Evolutionary conservation across 2,113 vertebrate genomes (phyloP), one percentile per base, ranked within the genome.

Genomic region (Pseudolaguvia tuberculata): DNA sequence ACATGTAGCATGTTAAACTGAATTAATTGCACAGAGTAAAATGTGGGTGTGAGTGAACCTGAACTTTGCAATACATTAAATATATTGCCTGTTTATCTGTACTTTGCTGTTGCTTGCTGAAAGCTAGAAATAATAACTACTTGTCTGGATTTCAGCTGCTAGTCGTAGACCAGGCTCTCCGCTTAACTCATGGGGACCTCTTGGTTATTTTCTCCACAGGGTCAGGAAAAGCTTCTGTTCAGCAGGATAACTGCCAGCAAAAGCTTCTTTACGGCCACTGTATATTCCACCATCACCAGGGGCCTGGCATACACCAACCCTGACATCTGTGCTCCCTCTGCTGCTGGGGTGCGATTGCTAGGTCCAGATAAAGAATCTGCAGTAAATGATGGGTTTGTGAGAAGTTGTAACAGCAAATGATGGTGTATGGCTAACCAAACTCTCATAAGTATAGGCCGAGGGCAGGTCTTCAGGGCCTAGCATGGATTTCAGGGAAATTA

Each of bases 401-500:
- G 59, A 52, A 72, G 57, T 78, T 63, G 42, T 76, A 58, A 69
- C 72, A 81, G 62, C 75, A 79, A 83, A 73, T 65, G 79, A 83
- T 83, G 71, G 79, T 81, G 39, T 77, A 78, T 78, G 82, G 79
- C 72, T 76, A 72, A 79, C 77, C 80, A 79, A 73, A 68, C 53
- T 79, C 68, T 70, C 51, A 51, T 81, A 81, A 81, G 81, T 79
- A 83, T 70, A 83, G 80, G 55, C 58, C 71, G 59, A 79, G 73
- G 78, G 70, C 13, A 21, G 76, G 25, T 63, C 72, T 78, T 56
- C 77, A 29, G 75, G 68, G 63, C 57, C 75, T 56, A 57, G 74
- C 79, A 73, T 74, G 62, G 68, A 68, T 77, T 83, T 83, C 80
- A 72, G 82, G 82, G 78, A 83, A 83, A 83, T 75, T 56, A 51